Evolutionary conservation across 2,113 vertebrate species (phyloP).

Genomic region (Sander lucioperca): DNA sequence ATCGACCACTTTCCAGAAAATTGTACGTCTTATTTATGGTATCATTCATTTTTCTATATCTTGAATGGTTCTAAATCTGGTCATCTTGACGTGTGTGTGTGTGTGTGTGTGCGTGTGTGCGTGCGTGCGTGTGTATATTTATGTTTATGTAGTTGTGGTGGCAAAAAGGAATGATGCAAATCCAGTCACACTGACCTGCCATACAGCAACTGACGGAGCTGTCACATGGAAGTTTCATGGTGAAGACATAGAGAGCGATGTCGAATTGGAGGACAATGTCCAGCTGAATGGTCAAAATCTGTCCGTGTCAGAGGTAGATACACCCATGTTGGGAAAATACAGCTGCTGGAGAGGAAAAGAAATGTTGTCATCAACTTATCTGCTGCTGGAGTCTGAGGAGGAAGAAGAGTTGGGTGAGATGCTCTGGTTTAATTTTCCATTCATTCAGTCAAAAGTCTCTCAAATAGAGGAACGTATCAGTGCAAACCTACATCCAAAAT

Average conservation of each 20-base stretch:
- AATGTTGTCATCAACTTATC: conserved; percentile 67
- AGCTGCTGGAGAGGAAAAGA: conserved; percentile 73
- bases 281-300: conserved; percentile 21
- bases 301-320: neutral
- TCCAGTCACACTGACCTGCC: conserved; percentile 68
- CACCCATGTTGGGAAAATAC: conserved; percentile 72
- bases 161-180: fast-evolving
- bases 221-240: conserved; percentile 66
- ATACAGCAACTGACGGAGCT: fast-evolving
- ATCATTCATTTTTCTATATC: neutral
- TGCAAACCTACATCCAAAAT: neutral
- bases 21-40: conserved; percentile 49
- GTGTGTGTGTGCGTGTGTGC: neutral
- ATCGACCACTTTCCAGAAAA: conserved; percentile 61
- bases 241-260: neutral
- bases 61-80: neutral
- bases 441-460: neutral
- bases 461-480: neutral
- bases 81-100: neutral
- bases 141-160: conserved; percentile 57
- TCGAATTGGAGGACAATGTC: fast-evolving
- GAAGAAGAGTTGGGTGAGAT: conserved; percentile 19
- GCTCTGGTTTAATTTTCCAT: neutral
- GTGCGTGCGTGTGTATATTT: conserved; percentile 1
- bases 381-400: conserved; percentile 64